Base-by-base conservation (phyloP, 2,797 vertebrate genomes). In the Hypotaenidia okinawae region DNA sequence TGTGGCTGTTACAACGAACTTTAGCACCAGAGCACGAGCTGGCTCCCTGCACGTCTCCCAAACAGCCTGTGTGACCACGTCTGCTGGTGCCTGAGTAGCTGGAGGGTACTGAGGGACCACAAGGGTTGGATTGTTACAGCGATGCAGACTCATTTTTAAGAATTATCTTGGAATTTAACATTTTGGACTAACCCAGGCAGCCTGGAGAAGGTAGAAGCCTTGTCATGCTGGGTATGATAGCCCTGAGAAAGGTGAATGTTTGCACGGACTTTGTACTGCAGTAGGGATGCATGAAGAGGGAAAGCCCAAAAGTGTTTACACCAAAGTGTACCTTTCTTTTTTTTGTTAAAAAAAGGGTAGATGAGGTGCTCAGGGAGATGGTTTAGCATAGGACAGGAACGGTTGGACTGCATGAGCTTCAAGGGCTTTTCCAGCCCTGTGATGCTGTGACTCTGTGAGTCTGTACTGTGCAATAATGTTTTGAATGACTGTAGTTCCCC, bases 61-160 rank as follows among this genome's bases (percentile, higher is more conserved):
- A 12, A 9, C 30, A 10, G 7, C 7, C 14, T 30, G 15, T 9
- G 16, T 0, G 10, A 7, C 63, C 24, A 25, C 0, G 0, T 63
- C 37, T 64, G 25, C 24, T 37, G 27, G 11, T 35, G 19, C 8
- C 32, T 4, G 24, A 32, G 22, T 24, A 74, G 16, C 33, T 51
- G 32, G 18, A 23, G 39, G 33, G 7, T 13, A 8, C 43, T 2
- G 3, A 35, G 30, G 41, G 30, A 52, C 21, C 24, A 37, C 18
- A 15, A 45, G 25, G 63, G 55, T 28, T 13, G 10, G 11, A 55
- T 61, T 11, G 1, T 41, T 41, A 17, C 2, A 4, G 28, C 23
- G 27, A n/a, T 18, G 24, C 17, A 41, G 37, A 10, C 6, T 68
- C 14, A 18, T 52, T 68, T 68, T 74, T 32, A 35, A 45, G n/a